Percentiles rank a stretch among this genome's conserved stretches.
phyloP scores from a whole-genome alignment of 2,797 vertebrate species.

The Carcharodon carcharias region DNA sequence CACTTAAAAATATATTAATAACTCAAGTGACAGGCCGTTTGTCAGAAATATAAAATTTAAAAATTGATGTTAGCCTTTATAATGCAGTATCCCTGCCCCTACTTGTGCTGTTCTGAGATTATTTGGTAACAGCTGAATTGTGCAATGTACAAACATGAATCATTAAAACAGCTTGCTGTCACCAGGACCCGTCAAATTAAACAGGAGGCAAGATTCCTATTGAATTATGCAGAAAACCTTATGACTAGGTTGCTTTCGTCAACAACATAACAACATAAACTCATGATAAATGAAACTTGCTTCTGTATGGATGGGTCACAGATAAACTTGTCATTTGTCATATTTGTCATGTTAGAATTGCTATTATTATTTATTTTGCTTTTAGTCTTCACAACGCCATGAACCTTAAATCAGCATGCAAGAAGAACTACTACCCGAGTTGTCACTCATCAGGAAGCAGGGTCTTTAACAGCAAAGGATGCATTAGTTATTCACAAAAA shows the following conservation, averaged over 20 bases:
- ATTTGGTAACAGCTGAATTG: constrained; percentile 18
- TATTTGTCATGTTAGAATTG: constrained; percentile 2
- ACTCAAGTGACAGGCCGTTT: neutral
- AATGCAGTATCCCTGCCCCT: neutral
- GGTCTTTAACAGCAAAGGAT: neutral
- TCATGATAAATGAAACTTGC: constrained; percentile 23
- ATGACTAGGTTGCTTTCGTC: neutral
- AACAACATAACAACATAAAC: neutral
- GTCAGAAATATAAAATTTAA: constrained; percentile 15
- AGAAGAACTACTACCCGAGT: neutral
- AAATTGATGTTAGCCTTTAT: neutral
- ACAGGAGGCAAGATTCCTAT: neutral
- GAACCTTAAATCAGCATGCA: neutral
- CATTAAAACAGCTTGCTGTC: neutral
- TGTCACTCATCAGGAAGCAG: neutral
- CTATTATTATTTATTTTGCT: neutral
- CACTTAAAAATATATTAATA: neutral
- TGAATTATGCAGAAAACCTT: constrained; percentile 10
- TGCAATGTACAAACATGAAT: neutral
- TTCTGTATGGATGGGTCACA: neutral
- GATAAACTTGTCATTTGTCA: neutral
- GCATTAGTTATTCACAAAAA: neutral
- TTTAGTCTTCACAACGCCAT: neutral
- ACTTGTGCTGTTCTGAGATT: neutral
- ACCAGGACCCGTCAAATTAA: neutral